Evolutionary conservation across 2,113 vertebrate genomes (phyloP), one percentile per base, ranked within the genome.

Genomic region (Erythrocebus patas): DNA sequence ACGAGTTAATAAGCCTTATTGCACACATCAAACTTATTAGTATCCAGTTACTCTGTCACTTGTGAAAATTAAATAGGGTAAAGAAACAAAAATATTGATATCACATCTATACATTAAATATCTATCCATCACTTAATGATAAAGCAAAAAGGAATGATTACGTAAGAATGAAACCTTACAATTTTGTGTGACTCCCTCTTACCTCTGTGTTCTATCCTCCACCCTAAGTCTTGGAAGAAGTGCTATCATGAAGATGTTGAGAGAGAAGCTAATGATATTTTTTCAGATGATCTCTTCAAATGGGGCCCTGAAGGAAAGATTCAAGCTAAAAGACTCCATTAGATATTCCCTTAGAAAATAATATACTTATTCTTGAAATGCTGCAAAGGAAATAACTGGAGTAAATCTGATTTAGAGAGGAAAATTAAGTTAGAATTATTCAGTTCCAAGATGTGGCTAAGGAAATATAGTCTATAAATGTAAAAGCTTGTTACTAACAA

Each of bases 381-480:
- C 75, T 97, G 61, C 76, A 97, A 97, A 98, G 96, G 87, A 96
- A 96, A 82, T 96, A 93, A 96, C 91, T 75, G 84, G 78, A 96
- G 55, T 96, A 97, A 96, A 97, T 97, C 83, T 97, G 97, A 96
- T 98, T 98, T 97, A 97, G 89, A 93, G 73, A 76, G 40, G 35
- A 92, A 84, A 97, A 98, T 97, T 98, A 96, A 97, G 72, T 97
- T 98, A 98, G 76, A 96, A 98, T 98, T 97, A 97, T 82, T 97
- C 92, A 92, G 94, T 97, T 92, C 96, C 96, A 97, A 97, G 92
- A 97, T 96, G 70, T 93, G 68, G 57, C 81, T 91, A 85, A 97
- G 90, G 64, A 98, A 96, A 97, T 97, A 91, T 64, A 97, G 92
- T 96, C 96, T 91, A 95, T 95, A 96, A 93, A 97, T 95, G 81